Evolutionary conservation across 92 coral and sea anemone genomes (phyloP), one percentile per base, ranked within the genome.

Genomic region (Epizoanthus fatuus): DNA sequence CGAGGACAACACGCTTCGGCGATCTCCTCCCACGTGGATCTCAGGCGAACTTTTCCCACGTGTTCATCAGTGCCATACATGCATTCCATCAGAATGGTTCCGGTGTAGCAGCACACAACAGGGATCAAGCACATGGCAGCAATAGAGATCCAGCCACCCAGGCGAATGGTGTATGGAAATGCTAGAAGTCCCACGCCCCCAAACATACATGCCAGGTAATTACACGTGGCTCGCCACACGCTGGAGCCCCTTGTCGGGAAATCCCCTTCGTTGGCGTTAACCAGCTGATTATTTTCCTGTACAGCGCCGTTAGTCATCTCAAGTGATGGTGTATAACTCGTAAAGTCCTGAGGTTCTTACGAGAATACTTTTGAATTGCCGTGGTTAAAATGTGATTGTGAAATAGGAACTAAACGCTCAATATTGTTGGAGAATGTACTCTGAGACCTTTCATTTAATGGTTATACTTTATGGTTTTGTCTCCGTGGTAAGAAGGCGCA

Each of bases 1-100:
- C 82, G 44, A 40, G 82, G 82, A 40, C 62, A 59, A 7, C 82
- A 77, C 9, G 82, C 82, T 8, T 77, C 70, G 35, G 82, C 82
- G 19, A 77, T 44, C 1, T 59, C 69, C 39, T 77, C 82, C 71
- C 70, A 77, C 1, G 70, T 42, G 32, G 47, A 77, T 12, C 70
- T 42, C 37, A 77, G 69, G 7, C 82, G 82, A 14, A 77, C 22
- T 15, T 60, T 77, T 20, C 47, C 57, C 70, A 40, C 53, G 53
- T 49, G 69, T 3, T 44, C 70, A 17, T 32, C 44, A 17, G 69
- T 77, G 62, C 63, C 45, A 17, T 60, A 60, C 82, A 77, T 60
- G 25, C 82, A 77, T 5, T 60, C 82, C 57, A 77, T 59, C 25
- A 77, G 55, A 40, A 77, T 68, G 20, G 40, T 77, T 0, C 52